Evolutionary conservation across 2,113 vertebrate species (phyloP).

Genomic region (Gymnarchus niloticus): DNA sequence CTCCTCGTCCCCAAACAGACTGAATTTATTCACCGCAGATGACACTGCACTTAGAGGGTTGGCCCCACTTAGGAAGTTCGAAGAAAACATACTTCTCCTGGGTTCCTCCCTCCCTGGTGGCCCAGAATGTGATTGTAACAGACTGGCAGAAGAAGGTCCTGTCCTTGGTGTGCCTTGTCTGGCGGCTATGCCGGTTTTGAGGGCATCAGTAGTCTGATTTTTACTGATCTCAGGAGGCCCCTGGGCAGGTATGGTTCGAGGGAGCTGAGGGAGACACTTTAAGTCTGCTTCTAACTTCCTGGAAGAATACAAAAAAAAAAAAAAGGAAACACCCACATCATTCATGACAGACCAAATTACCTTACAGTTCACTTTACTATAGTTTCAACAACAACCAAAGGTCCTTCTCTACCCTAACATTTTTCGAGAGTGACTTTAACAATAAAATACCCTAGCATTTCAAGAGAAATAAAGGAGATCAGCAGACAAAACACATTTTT

Average conservation of each 20-base stretch:
- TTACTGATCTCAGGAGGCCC: slow-evolving; percentile 78
- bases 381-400: neutral
- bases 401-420: neutral
- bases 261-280: slow-evolving; percentile 64
- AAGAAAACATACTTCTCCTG: slow-evolving; percentile 65
- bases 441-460: neutral
- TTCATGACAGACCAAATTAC: neutral
- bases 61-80: slow-evolving; percentile 88
- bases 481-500: neutral
- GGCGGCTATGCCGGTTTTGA: slow-evolving; percentile 71
- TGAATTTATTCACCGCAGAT: slow-evolving; percentile 93
- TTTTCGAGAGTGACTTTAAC: neutral
- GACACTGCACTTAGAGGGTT: slow-evolving; percentile 85
- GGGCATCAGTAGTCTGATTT: slow-evolving; percentile 87
- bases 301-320: slow-evolving; percentile 10
- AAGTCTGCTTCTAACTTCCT: slow-evolving; percentile 76
- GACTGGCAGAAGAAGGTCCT: slow-evolving; percentile 85
- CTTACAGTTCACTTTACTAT: neutral
- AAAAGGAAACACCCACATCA: neutral
- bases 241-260: slow-evolving; percentile 65
- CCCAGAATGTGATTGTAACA: slow-evolving; percentile 82
- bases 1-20: slow-evolving; percentile 81
- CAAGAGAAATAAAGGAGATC: neutral
- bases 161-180: slow-evolving; percentile 70
- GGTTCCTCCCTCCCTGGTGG: slow-evolving; percentile 62